These are phyloP conservation scores for Vicugna pacos DNA, from an alignment of 2,113 vertebrate species.

Conservation along the genomic window DNA sequence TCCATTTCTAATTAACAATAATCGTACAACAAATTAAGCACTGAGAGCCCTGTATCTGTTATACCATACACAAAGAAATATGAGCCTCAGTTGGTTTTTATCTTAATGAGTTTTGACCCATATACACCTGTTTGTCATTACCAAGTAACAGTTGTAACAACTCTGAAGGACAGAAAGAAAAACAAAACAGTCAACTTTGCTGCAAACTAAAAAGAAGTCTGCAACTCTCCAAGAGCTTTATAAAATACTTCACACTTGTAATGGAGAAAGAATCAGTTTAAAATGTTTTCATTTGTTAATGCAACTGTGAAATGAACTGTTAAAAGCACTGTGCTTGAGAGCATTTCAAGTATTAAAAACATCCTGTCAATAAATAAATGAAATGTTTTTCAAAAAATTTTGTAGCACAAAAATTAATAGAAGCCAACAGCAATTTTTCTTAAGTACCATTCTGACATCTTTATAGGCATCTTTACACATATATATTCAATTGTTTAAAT, in stretches of 20 bases:
- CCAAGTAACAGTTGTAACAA: not conserved
- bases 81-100: conserved; percentile 59
- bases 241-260: not conserved
- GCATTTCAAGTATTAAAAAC: conserved; percentile 31
- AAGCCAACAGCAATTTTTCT: not conserved
- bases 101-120: conserved; percentile 79
- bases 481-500: not conserved
- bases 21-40: conserved; percentile 74
- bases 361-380: not conserved
- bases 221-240: not conserved
- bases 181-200: not conserved
- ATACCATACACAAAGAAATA: conserved; percentile 54
- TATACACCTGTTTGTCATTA: conserved; percentile 75
- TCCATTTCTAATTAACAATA: conserved; percentile 77
- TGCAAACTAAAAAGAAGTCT: not conserved
- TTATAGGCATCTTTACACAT: not conserved
- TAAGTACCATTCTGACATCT: not conserved
- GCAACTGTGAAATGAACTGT: conserved; percentile 11
- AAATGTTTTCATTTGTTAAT: not conserved
- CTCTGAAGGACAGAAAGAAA: not conserved
- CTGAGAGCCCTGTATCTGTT: conserved; percentile 56
- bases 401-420: not conserved
- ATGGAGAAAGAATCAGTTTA: not conserved
- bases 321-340: not conserved
- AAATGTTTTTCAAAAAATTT: not conserved